Evolutionary conservation across 1,140 invertebrate genomes (phyloP).

Genomic region (Platyscapa corneri): DNA sequence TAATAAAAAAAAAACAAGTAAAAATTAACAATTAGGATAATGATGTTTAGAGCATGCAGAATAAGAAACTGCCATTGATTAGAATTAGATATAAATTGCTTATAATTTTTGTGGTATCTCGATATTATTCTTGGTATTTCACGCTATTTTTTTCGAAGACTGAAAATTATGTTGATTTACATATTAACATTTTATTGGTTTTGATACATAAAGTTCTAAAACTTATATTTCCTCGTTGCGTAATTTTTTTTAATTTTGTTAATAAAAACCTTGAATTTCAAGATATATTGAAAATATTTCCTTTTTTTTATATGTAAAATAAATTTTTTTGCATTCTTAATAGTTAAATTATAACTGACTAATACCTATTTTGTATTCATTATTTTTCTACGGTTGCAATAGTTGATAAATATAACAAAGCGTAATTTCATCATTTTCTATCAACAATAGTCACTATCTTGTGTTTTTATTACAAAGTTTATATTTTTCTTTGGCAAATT

Average conservation of each 20-base stretch:
- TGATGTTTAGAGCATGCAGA: too few species aligned
- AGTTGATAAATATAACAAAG: neutral
- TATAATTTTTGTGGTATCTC: neutral
- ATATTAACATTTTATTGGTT: constrained; percentile 9
- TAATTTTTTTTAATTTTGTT: constrained; percentile 62
- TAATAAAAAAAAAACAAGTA: too few species aligned
- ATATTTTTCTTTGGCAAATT: constrained; percentile 49
- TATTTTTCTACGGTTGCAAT: neutral
- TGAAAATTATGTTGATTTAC: too few species aligned
- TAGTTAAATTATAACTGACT: neutral
- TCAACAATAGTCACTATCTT: constrained; percentile 81
- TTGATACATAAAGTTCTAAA: neutral
- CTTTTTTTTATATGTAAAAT: neutral
- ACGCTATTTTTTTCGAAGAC: neutral
- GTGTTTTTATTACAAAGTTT: constrained; percentile 65
- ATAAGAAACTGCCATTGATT: constrained; percentile 51
- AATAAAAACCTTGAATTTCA: neutral
- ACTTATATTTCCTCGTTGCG: constrained; percentile 10
- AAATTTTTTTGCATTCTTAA: too few species aligned
- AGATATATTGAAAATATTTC: neutral
- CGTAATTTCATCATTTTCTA: constrained; percentile 2
- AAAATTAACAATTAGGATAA: too few species aligned
- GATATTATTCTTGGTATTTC: neutral
- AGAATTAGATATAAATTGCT: neutral
- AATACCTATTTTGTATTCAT: neutral